Evolutionary conservation across 1,140 invertebrate genomes (phyloP), one percentile per base, ranked within the genome.

Genomic region (Pseudomyrmex dendroicus): DNA sequence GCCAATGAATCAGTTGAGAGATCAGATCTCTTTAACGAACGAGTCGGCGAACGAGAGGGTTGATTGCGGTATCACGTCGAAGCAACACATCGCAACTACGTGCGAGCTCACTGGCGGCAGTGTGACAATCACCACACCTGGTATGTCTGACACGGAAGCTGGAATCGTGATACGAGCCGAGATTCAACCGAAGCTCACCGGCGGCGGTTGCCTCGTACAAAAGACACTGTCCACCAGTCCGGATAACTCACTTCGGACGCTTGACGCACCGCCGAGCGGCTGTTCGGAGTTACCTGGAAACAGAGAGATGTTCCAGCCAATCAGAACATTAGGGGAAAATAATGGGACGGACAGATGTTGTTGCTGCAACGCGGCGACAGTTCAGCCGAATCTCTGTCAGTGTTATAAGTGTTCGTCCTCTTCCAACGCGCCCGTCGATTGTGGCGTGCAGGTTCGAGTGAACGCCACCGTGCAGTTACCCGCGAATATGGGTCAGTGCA

Each of bases 391-490:
- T 17, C 68, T 80, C 48, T 87, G 74, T 54, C 82, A 70, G 22
- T 35, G 61, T 22, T 73, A 84, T 35, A 2, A 56, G 25, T 20
- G 56, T 17, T 15, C 20, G 10, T 8, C 48, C 22, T 15, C 25
- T 3, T 8, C 48, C 17, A n/a, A 66, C 12, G 22, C 20, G 0
- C 13, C 20, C 44, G 17, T 61, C 44, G 4, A 88, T 83, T 62
- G 22, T 25, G 25, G 87, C 20, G 86, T 93, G 17, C 91, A 92
- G 25, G 92, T 94, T 4, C 91, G 90, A n/a, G 87, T 94, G 4
- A 92, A 91, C 54, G 93, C 93, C 0, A 94, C 92, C 0, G 86
- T 93, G 0, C 90, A 92, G 20, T 67, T 94, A 5, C 93, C 93
- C 0, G 83, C 90, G 0, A 91, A 89, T 44, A 68, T 92, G 4